These are phyloP conservation scores for Lophius piscatorius DNA, from an alignment of 2,113 vertebrate species.

Conservation along the genomic window DNA sequence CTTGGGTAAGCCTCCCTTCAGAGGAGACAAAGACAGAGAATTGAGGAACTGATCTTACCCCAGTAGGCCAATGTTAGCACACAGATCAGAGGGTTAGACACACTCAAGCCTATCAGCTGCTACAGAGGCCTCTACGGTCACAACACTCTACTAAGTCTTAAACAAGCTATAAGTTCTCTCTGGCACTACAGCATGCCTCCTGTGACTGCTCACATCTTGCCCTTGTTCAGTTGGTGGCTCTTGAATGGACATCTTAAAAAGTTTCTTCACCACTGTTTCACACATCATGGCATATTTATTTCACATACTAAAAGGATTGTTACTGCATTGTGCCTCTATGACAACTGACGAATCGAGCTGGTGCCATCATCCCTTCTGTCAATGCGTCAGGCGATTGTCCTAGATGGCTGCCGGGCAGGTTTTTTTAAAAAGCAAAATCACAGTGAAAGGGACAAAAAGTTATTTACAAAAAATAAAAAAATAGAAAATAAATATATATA, in stretches of 20 bases:
- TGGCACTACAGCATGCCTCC: slow-evolving; percentile 50
- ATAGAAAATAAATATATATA: too few relatives aligned
- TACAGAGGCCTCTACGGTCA: slow-evolving; percentile 69
- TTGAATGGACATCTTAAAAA: slow-evolving; percentile 24
- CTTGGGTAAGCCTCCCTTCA: slow-evolving; percentile 78
- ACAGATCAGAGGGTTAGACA: slow-evolving; percentile 79
- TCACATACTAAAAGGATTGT: slow-evolving; percentile 62
- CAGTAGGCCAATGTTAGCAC: slow-evolving; percentile 76
- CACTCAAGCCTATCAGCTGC: slow-evolving; percentile 76
- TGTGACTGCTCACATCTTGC: slow-evolving; percentile 67
- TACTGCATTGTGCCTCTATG: slow-evolving; percentile 54
- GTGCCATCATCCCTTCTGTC: slow-evolving; percentile 45
- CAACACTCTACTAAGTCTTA: slow-evolving; percentile 66
- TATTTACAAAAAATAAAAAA: not conserved
- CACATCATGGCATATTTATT: slow-evolving; percentile 46
- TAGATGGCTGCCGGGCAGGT: slow-evolving; percentile 54
- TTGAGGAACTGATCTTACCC: slow-evolving; percentile 74
- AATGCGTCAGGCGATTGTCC: slow-evolving; percentile 50
- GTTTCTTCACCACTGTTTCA: slow-evolving; percentile 41
- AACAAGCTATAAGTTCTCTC: slow-evolving; percentile 67
- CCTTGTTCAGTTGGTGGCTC: slow-evolving; percentile 49
- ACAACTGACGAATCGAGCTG: slow-evolving; percentile 56
- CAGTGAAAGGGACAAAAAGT: slow-evolving; percentile 11
- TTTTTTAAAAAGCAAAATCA: slow-evolving; percentile 47
- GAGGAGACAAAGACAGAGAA: slow-evolving; percentile 69